Evolutionary conservation across 2,113 vertebrate species (phyloP), one percentile per base, ranked within the genome.

Genomic region (Rhinogobius similis): DNA sequence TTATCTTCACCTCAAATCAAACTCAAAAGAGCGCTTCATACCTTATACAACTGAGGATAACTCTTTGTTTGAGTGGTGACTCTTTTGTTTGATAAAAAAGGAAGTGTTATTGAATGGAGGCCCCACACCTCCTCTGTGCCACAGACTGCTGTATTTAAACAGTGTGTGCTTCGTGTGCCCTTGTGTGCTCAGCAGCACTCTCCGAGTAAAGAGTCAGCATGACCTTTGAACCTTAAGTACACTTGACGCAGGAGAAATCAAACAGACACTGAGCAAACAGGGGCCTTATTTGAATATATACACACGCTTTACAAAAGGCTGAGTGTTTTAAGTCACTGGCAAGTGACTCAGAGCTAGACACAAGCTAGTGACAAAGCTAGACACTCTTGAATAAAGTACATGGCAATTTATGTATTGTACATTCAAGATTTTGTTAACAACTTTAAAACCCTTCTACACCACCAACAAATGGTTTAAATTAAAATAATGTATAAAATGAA

Each of bases 121-220:
- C 83, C 75, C 67, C 55, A 78, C 77, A 81, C 84, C 86, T 88
- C 84, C 87, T 86, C 84, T 85, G 85, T 39, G 82, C 64, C 71
- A 82, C 53, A 92, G 85, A 92, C 86, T 93, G 79, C 84, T 91
- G 84, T 93, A 90, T 92, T 93, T 92, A 88, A 70, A 66, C 21
- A 75, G 82, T 48, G 48, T 70, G 56, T 43, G 69, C 61, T 88
- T 84, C 80, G 89, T 84, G 89, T 87, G 90, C 75, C 76, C 79
- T 75, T 88, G 82, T 86, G 84, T 90, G 84, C 72, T 90, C 87
- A 90, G 44, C 91, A 86, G 79, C 71, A 78, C 88, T 85, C 70
- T 88, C 84, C 83, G 84, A 84, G 89, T 91, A 92, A 87, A 88
- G 88, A 94, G 91, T 76, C 78, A 82, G 76, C 82, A 43, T 91